Conservation (phyloP, 2,888 invertebrate species). For the Limnephilus rhombicus region DNA sequence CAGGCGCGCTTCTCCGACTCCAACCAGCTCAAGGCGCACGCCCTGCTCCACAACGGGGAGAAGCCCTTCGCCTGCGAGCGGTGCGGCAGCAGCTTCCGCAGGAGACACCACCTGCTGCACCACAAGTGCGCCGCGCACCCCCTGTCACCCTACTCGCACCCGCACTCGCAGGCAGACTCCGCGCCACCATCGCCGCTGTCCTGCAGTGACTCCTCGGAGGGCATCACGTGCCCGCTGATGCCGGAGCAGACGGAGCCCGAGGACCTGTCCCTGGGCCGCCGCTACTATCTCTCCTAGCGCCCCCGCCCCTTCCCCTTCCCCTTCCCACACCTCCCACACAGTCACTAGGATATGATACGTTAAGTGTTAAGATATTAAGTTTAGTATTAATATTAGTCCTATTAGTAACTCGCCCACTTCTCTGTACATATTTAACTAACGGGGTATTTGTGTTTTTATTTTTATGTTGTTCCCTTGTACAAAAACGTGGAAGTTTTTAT, state of each 20-base stretch:
- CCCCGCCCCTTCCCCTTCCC: constrained; percentile 70
- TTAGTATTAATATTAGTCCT: constrained; percentile 29
- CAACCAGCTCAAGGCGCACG: constrained; percentile 94
- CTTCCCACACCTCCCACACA: constrained; percentile 67
- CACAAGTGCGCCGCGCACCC: constrained; percentile 83
- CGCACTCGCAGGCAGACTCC: constrained; percentile 71
- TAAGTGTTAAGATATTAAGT: constrained; percentile 11
- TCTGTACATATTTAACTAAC: constrained; percentile 69
- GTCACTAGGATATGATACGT: constrained; percentile 16
- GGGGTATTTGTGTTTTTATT: constrained; percentile 51
- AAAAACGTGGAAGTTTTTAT: constrained; percentile 68
- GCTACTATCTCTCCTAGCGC: constrained; percentile 75
- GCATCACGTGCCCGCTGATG: constrained; percentile 69
- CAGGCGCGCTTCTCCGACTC: constrained; percentile 93
- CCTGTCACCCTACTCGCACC: constrained; percentile 71
- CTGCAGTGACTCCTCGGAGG: constrained; percentile 73
- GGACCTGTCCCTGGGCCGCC: constrained; percentile 86
- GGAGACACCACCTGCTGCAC: constrained; percentile 91
- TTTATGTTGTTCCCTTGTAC: constrained; percentile 65
- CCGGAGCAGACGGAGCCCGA: constrained; percentile 96
- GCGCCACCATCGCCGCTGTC: constrained; percentile 72
- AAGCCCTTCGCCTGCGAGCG: constrained; percentile 91
- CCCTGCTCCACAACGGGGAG: constrained; percentile 92
- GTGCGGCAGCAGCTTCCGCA: constrained; percentile 88
- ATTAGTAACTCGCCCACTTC: constrained; percentile 28